Conservation (phyloP, 2,797 vertebrate genomes). For the Pteropus rufus region DNA sequence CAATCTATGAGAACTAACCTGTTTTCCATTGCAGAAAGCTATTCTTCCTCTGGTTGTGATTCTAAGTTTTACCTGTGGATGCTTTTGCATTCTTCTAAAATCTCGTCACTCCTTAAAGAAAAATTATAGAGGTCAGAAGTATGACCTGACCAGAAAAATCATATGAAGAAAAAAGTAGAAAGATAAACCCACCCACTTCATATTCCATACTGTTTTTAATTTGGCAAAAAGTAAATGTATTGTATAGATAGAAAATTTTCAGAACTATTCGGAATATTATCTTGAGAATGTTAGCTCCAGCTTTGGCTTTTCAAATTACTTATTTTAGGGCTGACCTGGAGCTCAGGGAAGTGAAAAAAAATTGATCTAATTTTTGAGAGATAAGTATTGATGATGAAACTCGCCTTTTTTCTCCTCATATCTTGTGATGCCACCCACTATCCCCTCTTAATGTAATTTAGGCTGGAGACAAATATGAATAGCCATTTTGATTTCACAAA, state of each 20-base stretch:
- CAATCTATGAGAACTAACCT: neutral
- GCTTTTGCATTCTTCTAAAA: neutral
- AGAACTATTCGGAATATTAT: neutral
- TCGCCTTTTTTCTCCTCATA: neutral
- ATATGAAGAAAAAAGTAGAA: neutral
- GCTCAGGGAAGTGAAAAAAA: neutral
- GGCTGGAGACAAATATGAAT: neutral
- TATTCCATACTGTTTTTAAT: neutral
- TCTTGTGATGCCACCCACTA: neutral
- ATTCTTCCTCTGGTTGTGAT: neutral
- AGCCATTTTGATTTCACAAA: neutral
- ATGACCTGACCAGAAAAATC: neutral
- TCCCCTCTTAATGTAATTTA: neutral
- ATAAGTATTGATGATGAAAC: neutral
- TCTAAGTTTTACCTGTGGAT: neutral
- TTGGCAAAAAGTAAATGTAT: neutral
- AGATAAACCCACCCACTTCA: neutral
- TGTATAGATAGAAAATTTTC: neutral
- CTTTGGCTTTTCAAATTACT: neutral
- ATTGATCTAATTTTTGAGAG: neutral
- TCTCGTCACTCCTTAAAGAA: neutral
- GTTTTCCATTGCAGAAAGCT: neutral
- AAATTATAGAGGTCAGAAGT: neutral
- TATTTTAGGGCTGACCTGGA: neutral
- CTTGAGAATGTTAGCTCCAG: neutral